Evolutionary conservation across 2,797 vertebrate genomes (phyloP), one percentile per base, ranked within the genome.

Genomic region (Melanotaenia parkinsoni): DNA sequence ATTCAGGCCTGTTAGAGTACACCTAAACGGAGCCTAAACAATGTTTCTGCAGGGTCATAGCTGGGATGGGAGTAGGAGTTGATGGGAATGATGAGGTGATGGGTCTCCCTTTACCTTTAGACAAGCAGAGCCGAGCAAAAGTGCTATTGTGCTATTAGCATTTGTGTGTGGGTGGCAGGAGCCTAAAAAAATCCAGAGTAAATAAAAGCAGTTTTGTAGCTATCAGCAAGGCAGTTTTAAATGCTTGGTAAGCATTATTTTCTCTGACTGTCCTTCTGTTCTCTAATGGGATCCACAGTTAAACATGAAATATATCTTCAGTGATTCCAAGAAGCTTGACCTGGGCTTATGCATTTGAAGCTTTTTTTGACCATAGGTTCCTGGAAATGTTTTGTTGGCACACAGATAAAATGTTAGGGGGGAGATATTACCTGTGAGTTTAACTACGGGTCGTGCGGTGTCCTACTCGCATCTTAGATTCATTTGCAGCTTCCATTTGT

Each of bases 1-100:
- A 89, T 93, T 89, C 91, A 90, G 88, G 88, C 86, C 90, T 67
- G 83, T 83, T 90, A 87, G 88, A 91, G 88, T 89, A 89, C 90
- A 90, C 91, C 92, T 91, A 93, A 94, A 92, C 91, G 74, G 87
- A 93, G 92, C 93, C 91, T 89, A 92, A 95, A 93, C 94, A 93
- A 91, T 92, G 91, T 88, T 92, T 86, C 84, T 91, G 85, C 70
- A 84, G 92, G 94, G 94, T 95, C 94, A 94, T 71, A 88, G 90
- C 89, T 83, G 91, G 93, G 91, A 93, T 87, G 83, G 92, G 92
- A 94, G 95, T 95, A 94, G 94, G 95, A 95, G 94, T 94, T 93
- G 94, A 94, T 95, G 93, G 92, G 92, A 93, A 93, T 94, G 93
- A 92, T 92, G 91, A 91, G 92, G 92, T 93, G 93, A 94, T 90